Evolutionary conservation across 2,888 invertebrate genomes (phyloP).

Genomic region (Zele albiditarsus): DNA sequence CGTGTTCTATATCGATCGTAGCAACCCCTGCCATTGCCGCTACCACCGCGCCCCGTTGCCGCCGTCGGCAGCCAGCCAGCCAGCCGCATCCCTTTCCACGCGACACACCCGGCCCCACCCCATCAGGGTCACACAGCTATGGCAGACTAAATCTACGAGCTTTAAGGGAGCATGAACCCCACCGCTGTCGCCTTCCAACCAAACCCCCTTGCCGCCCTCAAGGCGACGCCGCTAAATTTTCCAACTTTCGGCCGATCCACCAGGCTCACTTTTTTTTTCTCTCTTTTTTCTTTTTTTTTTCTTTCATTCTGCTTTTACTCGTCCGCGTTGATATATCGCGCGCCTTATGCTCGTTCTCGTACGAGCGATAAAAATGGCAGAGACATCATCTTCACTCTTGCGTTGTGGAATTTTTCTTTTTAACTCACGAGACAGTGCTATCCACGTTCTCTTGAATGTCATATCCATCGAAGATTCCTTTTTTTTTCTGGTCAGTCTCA

Average conservation of each 20-base stretch:
- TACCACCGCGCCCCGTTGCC: conserved; percentile 1
- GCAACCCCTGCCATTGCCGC: not conserved
- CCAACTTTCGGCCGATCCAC: conserved; percentile 49
- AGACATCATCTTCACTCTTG: not conserved
- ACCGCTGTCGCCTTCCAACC: conserved; percentile 3
- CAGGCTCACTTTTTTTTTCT: conserved; percentile 30
- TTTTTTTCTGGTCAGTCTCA: not conserved
- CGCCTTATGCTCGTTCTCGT: conserved; percentile 39
- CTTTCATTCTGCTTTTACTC: conserved; percentile 26
- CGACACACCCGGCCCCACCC: conserved; percentile 45
- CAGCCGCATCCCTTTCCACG: conserved; percentile 43
- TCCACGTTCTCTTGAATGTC: not conserved
- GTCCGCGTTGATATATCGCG: conserved; percentile 37
- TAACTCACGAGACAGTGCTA: conserved; percentile 1
- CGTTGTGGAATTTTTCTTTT: not conserved
- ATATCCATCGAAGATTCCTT: not conserved
- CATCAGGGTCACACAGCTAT: conserved; percentile 51
- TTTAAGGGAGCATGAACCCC: conserved; percentile 52
- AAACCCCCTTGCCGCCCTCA: conserved; percentile 12
- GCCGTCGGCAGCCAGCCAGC: conserved; percentile 37
- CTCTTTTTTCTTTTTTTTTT: conserved; percentile 45
- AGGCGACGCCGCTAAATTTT: conserved; percentile 44
- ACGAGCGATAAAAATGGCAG: conserved; percentile 35
- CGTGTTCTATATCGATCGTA: conserved; percentile 50
- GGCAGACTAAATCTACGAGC: conserved; percentile 58